A percentile compares a stretch with the other conserved stretches of the same genome.
Evolutionary conservation across 2,797 vertebrate genomes (phyloP).

Genomic region (Poeciliopsis gracilis): DNA sequence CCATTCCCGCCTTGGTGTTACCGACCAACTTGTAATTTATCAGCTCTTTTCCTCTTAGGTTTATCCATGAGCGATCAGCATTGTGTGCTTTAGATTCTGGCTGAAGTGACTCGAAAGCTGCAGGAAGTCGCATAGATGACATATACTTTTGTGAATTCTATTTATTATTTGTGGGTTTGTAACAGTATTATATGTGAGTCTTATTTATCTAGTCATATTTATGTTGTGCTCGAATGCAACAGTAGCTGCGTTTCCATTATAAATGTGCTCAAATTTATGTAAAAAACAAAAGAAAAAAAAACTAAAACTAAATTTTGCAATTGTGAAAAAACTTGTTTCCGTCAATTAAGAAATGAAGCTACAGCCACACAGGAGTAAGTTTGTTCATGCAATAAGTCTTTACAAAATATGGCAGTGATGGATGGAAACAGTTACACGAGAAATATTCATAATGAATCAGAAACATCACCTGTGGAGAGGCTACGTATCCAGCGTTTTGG

Average conservation of each 20-base stretch:
- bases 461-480: too few species aligned
- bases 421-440: too few species aligned
- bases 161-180: slow-evolving; percentile 41
- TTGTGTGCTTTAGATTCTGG: slow-evolving; percentile 44
- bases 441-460: too few species aligned
- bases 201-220: slow-evolving; percentile 29
- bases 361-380: too few species aligned
- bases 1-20: slow-evolving; percentile 28
- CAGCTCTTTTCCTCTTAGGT: slow-evolving; percentile 24
- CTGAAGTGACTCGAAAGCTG: slow-evolving; percentile 26
- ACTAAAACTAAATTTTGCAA: too few species aligned
- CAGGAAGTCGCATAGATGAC: slow-evolving; percentile 39
- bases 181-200: slow-evolving; percentile 38
- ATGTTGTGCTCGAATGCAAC: slow-evolving; percentile 33
- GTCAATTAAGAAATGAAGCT: too few species aligned
- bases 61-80: slow-evolving; percentile 29
- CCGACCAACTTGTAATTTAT: slow-evolving; percentile 16
- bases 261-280: too few species aligned
- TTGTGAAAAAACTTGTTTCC: too few species aligned
- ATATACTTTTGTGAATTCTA: slow-evolving; percentile 53
- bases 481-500: too few species aligned
- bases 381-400: too few species aligned
- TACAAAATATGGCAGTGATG: too few species aligned
- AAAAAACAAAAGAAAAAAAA: too few species aligned
- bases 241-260: neutral